Evolutionary conservation across 2,888 invertebrate genomes (phyloP), one percentile per base, ranked within the genome.

Genomic region (Thera obeliscata): DNA sequence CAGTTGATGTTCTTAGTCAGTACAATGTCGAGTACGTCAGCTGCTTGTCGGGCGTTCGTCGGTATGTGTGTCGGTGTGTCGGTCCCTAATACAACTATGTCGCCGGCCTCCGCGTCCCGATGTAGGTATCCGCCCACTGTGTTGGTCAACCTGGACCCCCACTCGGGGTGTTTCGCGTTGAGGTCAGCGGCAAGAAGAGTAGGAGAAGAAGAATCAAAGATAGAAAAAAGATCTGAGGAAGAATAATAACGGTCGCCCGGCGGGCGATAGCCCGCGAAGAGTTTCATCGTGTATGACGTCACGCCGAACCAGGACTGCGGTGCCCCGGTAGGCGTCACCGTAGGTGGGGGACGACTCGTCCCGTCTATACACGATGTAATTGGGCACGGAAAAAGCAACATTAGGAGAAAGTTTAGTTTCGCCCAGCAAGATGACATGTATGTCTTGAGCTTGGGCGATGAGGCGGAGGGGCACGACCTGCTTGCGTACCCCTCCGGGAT

Each of bases 211-310:
- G 43, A 46, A 2, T 7, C 7, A 46, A 46, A 46, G 9, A 46
- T 46, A 3, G 43, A 2, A 9, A 9, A 46, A 9, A 9, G 1
- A 9, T 46, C 43, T 3, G 3, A 1, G 3, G 43, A 9, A 9
- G 43, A 46, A 1, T 46, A 46, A 1, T 46, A 46, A 46, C 43
- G 43, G 43, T 2, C 9, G 43, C 43, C 43, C 2, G 43, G 43
- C 7, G 43, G 43, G 43, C 43, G 43, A 3, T 46, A 46, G 43
- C 43, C 43, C 9, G 43, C 43, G 9, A 46, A 46, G 43, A 46
- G 43, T 46, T 46, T 12, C 49, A 0, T 62, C 66, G 43, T 67
- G 66, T 7, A 63, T 35, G 4, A 67, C 3, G 46, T 67, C 63
- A 0, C 60, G n/a, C 6, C 67, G 12, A 2, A 59, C 62, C 11